Conservation (phyloP, 2,797 vertebrate genomes). For the Chromobotia macracanthus region DNA sequence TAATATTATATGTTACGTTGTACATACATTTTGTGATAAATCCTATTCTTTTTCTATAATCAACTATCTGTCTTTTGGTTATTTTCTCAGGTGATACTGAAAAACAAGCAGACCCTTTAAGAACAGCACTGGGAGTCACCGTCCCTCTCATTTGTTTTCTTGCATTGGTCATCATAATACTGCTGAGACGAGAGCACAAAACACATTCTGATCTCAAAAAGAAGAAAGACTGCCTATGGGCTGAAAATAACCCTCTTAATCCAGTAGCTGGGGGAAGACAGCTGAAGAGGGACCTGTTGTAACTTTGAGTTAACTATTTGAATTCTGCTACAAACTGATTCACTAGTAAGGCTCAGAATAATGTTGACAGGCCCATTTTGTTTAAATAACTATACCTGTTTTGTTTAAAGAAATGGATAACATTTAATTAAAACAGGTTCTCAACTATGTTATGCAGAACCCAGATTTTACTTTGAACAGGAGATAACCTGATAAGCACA, state of each 20-base stretch:
- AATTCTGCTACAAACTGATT: not conserved
- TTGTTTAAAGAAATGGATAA: too few relatives aligned
- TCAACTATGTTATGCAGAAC: not conserved
- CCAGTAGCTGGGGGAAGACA: not conserved
- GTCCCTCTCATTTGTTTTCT: constrained; percentile 50
- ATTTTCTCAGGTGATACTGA: constrained; percentile 33
- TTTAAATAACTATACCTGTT: not conserved
- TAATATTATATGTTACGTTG: not conserved
- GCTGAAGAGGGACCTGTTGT: not conserved
- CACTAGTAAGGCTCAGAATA: not conserved
- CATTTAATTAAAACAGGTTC: not conserved
- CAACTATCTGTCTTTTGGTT: not conserved
- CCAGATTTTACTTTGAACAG: too few relatives aligned
- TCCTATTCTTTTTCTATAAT: not conserved
- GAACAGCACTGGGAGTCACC: constrained; percentile 33
- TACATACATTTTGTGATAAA: too few relatives aligned
- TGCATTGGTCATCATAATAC: constrained; percentile 53
- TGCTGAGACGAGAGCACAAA: constrained; percentile 45
- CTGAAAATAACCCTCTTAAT: constrained; percentile 41
- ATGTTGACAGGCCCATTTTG: not conserved
- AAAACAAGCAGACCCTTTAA: rapidly evolving
- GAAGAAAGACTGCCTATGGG: constrained; percentile 39
- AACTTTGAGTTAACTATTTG: too few relatives aligned
- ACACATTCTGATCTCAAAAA: constrained; percentile 30
- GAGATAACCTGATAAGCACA: too few relatives aligned